A percentile compares a stretch with the other conserved stretches of the same genome.
Conservation (phyloP, 2,888 invertebrate species). For the Melikaiella ostensackeni region DNA sequence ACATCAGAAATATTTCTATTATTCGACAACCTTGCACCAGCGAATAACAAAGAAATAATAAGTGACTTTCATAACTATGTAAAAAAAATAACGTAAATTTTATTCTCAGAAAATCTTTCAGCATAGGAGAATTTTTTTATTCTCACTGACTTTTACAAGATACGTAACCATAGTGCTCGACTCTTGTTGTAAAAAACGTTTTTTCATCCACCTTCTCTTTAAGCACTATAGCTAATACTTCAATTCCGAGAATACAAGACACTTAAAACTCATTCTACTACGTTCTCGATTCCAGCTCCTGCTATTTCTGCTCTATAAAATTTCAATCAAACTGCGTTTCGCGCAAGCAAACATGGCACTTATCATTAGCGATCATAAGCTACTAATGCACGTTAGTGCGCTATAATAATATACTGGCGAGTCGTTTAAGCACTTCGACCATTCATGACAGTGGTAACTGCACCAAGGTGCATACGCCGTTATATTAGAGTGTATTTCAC, state of each 20-base stretch:
- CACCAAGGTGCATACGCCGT: slow-evolving; percentile 14
- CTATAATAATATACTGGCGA: slow-evolving; percentile 22
- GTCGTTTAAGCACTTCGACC: not conserved
- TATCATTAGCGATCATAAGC: slow-evolving; percentile 18
- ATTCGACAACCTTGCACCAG: too few species aligned
- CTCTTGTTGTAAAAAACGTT: too few species aligned
- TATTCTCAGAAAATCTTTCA: too few species aligned
- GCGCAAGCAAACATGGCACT: slow-evolving; percentile 10
- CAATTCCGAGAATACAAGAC: not conserved
- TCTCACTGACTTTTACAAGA: too few species aligned
- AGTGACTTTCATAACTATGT: too few species aligned
- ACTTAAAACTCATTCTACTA: slow-evolving; percentile 3
- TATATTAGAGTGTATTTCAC: slow-evolving; percentile 18
- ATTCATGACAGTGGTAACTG: slow-evolving; percentile 14
- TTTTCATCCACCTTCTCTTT: too few species aligned
- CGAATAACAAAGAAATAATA: too few species aligned
- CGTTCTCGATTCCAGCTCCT: not conserved
- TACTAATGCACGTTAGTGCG: slow-evolving; percentile 32
- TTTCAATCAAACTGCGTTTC: slow-evolving; percentile 14
- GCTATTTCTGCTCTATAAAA: slow-evolving; percentile 21
- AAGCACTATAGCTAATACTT: too few species aligned
- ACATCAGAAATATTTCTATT: too few species aligned
- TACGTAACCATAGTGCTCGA: too few species aligned
- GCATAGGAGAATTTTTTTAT: too few species aligned
- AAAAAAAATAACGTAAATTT: too few species aligned